Evolutionary conservation across 2,888 invertebrate genomes (phyloP).

Genomic region (Calliphora vomitoria): DNA sequence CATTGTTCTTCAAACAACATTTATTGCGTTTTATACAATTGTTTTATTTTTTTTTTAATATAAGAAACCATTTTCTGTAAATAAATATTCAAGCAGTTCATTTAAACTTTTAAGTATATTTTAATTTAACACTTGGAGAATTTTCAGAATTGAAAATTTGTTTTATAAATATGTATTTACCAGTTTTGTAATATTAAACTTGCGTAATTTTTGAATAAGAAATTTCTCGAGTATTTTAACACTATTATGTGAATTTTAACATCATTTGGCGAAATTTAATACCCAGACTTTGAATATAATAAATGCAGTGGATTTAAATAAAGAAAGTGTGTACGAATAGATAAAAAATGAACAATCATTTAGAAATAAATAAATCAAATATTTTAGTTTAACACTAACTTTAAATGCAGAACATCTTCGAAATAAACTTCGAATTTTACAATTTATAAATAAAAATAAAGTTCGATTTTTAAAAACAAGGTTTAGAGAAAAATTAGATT

Average conservation of each 20-base stretch:
- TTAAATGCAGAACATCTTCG: too few relatives aligned
- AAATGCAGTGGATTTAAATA: background rate
- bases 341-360: too few relatives aligned
- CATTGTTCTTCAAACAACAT: background rate
- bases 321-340: too few relatives aligned
- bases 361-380: too few relatives aligned
- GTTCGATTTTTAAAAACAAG: too few relatives aligned
- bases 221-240: background rate
- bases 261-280: background rate
- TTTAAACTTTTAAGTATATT: too few relatives aligned
- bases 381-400: too few relatives aligned
- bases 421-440: too few relatives aligned
- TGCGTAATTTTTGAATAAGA: background rate
- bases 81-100: too few relatives aligned
- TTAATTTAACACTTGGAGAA: background rate
- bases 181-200: too few relatives aligned
- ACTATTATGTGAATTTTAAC: background rate
- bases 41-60: background rate
- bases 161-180: background rate
- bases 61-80: background rate
- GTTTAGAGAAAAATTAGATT: too few relatives aligned
- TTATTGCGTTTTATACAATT: background rate
- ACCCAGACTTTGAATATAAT: background rate
- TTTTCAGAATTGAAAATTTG: background rate
- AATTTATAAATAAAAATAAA: too few relatives aligned